Percentiles rank a stretch among this genome's conserved stretches.
Evolutionary conservation across 1,140 invertebrate species (phyloP).

Genomic region (Drosophila punjabiensis): DNA sequence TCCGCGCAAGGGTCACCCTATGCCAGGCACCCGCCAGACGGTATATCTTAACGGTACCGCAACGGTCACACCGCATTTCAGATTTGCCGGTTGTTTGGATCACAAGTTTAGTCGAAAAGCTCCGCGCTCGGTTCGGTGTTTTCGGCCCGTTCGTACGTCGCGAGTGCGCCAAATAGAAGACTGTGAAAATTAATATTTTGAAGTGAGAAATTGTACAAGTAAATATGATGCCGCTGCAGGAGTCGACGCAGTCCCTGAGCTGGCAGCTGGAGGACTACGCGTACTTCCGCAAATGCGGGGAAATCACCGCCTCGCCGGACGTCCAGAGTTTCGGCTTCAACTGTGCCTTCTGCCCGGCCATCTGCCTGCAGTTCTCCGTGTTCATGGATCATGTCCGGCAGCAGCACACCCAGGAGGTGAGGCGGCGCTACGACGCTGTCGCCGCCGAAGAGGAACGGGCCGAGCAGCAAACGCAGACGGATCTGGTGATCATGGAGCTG

Average conservation of each 20-base stretch:
- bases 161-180: slow-evolving; percentile 34
- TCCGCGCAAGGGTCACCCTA: not conserved
- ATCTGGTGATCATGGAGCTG: slow-evolving; percentile 68
- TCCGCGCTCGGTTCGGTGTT: slow-evolving; percentile 6
- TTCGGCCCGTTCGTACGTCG: slow-evolving; percentile 13
- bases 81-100: slow-evolving; percentile 43
- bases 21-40: not conserved
- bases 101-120: slow-evolving; percentile 23
- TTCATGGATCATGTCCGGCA: slow-evolving; percentile 74
- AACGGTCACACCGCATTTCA: slow-evolving; percentile 12
- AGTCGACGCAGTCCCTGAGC: slow-evolving; percentile 47
- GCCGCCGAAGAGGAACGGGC: slow-evolving; percentile 42
- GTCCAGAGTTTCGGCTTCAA: slow-evolving; percentile 79
- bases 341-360: slow-evolving; percentile 76
- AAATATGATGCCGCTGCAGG: slow-evolving; percentile 62
- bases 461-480: slow-evolving; percentile 64
- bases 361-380: slow-evolving; percentile 78
- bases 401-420: slow-evolving; percentile 72
- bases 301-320: slow-evolving; percentile 80
- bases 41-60: not conserved
- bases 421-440: slow-evolving; percentile 58
- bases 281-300: slow-evolving; percentile 77
- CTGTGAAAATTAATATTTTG: slow-evolving; percentile 2
- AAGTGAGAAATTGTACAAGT: not conserved
- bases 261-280: slow-evolving; percentile 77